Conservation (phyloP, 2,888 invertebrate genomes). For the Oegoconia quadripuncta region DNA sequence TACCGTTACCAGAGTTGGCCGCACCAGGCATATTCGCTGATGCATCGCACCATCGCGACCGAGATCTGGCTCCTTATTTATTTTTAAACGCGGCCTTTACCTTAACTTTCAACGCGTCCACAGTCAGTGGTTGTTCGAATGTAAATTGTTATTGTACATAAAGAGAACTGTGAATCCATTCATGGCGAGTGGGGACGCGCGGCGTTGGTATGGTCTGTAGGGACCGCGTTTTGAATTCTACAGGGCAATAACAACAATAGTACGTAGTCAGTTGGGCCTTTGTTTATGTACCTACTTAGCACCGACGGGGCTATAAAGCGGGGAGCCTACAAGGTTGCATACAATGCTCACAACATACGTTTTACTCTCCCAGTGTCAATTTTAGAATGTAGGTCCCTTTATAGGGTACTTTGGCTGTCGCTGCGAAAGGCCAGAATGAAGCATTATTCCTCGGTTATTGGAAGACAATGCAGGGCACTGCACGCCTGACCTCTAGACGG, state of each 20-base stretch:
- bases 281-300: conserved; percentile 12
- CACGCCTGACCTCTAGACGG: conserved; percentile 53
- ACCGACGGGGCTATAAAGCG: background rate
- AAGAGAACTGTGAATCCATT: conserved; percentile 4
- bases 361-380: conserved; percentile 45
- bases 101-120: conserved; percentile 26
- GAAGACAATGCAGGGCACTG: conserved; percentile 58
- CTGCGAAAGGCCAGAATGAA: conserved; percentile 31
- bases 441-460: conserved; percentile 32
- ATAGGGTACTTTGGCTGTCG: conserved; percentile 37
- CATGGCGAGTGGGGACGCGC: conserved; percentile 1
- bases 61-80: conserved; percentile 33
- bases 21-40: conserved; percentile 26
- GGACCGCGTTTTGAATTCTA: conserved; percentile 11
- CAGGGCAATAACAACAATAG: conserved; percentile 5
- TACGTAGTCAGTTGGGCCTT: conserved; percentile 5
- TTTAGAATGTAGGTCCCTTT: conserved; percentile 46
- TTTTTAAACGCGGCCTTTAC: conserved; percentile 29
- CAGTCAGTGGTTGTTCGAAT: background rate
- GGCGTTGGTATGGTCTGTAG: background rate
- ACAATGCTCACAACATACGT: conserved; percentile 38
- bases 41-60: conserved; percentile 32
- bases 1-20: conserved; percentile 40
- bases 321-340: conserved; percentile 43
- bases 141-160: conserved; percentile 3